Conservation (phyloP, 2,113 vertebrate species). For the Lampris megalopsis region DNA sequence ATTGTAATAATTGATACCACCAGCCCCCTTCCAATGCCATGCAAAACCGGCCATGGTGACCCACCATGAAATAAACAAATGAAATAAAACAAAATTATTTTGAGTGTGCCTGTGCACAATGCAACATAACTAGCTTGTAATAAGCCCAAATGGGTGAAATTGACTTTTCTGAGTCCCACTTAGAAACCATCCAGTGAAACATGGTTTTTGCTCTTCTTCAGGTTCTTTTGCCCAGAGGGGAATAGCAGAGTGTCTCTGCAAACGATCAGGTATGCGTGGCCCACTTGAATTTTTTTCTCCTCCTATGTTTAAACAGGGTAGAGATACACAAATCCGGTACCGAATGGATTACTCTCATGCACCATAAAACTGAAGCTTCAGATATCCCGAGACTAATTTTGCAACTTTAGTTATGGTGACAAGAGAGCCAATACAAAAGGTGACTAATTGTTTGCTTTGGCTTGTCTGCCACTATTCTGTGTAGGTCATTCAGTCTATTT, state of each 20-base stretch:
- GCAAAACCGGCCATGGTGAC: neutral
- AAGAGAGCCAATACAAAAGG: conserved; percentile 17
- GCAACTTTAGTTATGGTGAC: conserved; percentile 4
- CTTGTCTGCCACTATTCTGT: neutral
- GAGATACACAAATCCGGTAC: conserved; percentile 2
- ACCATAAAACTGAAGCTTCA: neutral
- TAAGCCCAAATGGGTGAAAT: too few relatives aligned
- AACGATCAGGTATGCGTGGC: conserved; percentile 2
- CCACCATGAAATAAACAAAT: neutral
- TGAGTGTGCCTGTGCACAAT: neutral
- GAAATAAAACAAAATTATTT: neutral
- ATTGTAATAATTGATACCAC: too few relatives aligned
- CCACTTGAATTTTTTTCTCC: neutral
- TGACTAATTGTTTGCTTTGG: conserved; percentile 18
- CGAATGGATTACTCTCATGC: neutral
- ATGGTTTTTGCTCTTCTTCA: neutral
- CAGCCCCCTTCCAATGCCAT: too few relatives aligned
- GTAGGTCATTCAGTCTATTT: conserved; percentile 11
- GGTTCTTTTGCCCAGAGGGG: neutral
- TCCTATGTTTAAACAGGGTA: conserved; percentile 3
- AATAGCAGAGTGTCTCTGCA: neutral
- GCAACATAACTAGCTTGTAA: neutral
- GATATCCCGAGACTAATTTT: conserved; percentile 1
- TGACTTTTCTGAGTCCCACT: neutral
- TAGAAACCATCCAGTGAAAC: neutral